Base-by-base conservation (phyloP, 1,140 invertebrate species). In the Trissolcus basalis region DNA sequence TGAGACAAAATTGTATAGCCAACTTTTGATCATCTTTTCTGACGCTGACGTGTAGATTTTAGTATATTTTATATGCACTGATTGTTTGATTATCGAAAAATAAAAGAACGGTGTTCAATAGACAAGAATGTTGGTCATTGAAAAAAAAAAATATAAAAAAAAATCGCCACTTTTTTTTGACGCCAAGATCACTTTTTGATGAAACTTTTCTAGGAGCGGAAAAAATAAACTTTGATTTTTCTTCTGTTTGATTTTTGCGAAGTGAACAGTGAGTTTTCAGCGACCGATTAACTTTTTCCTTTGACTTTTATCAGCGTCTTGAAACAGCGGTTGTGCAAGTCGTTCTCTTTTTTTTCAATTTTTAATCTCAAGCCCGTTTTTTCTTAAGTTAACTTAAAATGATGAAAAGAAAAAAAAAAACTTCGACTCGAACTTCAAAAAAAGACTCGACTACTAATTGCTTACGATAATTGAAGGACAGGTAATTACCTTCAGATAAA, bases 31-130 rank as follows among this genome's bases (percentile, higher is more conserved):
- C 73, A 82, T 87, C 85, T 88, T 88, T 88, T 88, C 86, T 88
- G 87, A 88, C 87, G 87, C 87, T 87, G 75, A 83, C 82, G 85
- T 88, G 88, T 85, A 86, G 19, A 27, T 27, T 79, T 86, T 88
- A 88, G 85, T 87, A 87, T 86, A 88, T 88, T 88, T 88, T 88
- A 88, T 87, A 88, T 88, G 87, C 87, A 88, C 87, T 87, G 85
- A 88, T 88, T 88, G 87, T 88, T 88, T 87, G 81, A 87, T 86
- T 88, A 87, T 87, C 81, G 87, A 82, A 88, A 87, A 87, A 88
- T 87, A 87, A 87, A 86, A 81, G 82, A 88, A 87, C 86, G 82
- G 86, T 88, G 87, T 88, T 88, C 85, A 88, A 88, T 87, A 88
- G 85, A 86, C 33, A 60, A 58, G 41, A 27, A 60, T 48, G 63